A percentile compares a stretch with the other conserved stretches of the same genome.
Evolutionary conservation across 2,797 vertebrate genomes (phyloP).

Genomic region (Hipposideros larvatus): DNA sequence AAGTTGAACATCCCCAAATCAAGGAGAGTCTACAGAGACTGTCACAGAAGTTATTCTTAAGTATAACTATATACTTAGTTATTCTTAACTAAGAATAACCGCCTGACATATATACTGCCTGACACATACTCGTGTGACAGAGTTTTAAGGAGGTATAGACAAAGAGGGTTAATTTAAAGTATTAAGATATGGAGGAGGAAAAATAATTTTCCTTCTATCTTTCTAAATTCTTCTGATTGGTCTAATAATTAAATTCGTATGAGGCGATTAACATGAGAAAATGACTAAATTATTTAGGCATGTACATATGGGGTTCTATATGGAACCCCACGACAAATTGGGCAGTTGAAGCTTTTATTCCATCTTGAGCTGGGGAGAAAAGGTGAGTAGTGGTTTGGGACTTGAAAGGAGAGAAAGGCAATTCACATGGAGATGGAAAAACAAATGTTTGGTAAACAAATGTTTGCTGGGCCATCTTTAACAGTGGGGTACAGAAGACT

Average conservation of each 20-base stretch:
- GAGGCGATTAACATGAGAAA: not conserved
- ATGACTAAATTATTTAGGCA: not conserved
- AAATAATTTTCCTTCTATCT: not conserved
- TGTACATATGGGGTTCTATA: not conserved
- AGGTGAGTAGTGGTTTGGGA: not conserved
- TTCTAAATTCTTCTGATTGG: not conserved
- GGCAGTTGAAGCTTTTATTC: not conserved
- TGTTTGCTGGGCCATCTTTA: not conserved
- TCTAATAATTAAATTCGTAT: not conserved
- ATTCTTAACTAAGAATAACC: not conserved
- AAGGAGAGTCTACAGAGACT: not conserved
- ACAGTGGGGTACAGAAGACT: not conserved
- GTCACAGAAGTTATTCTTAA: not conserved
- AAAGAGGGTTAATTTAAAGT: not conserved
- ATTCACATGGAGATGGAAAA: not conserved
- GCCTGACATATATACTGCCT: not conserved
- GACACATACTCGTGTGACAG: not conserved
- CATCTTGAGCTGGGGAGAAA: not conserved
- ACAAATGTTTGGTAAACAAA: not conserved
- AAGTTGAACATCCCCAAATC: conserved; percentile 1
- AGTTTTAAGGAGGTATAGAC: not conserved
- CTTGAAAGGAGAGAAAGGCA: not conserved
- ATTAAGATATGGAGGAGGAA: not conserved
- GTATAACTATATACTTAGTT: too few species aligned
- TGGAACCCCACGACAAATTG: not conserved